Conservation (phyloP, 2,888 invertebrate genomes). For the Stomorhina lunata region DNA sequence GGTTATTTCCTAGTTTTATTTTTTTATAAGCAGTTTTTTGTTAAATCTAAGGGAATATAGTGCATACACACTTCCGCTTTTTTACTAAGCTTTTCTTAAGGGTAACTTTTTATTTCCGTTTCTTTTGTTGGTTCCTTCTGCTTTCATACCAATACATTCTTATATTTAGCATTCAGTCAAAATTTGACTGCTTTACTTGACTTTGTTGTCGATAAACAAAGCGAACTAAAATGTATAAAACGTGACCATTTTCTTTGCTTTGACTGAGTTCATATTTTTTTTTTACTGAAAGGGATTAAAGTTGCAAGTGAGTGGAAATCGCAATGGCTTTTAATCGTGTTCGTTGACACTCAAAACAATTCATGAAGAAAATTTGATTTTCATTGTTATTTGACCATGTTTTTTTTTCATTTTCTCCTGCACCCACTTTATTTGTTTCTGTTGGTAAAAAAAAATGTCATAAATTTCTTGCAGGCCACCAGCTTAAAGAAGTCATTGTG, state of each 20-base stretch:
- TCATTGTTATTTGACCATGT: conserved; percentile 66
- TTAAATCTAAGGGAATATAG: too few relatives aligned
- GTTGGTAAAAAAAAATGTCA: conserved; percentile 19
- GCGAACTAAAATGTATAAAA: not conserved
- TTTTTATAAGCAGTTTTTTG: not conserved
- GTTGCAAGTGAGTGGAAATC: not conserved
- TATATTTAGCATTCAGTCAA: conserved; percentile 24
- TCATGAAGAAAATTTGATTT: conserved; percentile 70
- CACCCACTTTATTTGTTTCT: conserved; percentile 16
- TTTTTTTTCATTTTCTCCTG: conserved; percentile 49
- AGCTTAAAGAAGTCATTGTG: not conserved
- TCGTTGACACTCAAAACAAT: conserved; percentile 51
- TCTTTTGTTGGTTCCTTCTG: not conserved
- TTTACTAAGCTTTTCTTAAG: not conserved
- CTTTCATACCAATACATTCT: not conserved
- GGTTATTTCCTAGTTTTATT: conserved; percentile 14
- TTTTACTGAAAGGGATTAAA: not conserved
- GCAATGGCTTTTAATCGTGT: conserved; percentile 53
- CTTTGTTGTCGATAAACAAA: conserved; percentile 1
- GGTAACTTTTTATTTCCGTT: not conserved
- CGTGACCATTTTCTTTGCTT: conserved; percentile 49
- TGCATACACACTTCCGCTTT: conserved; percentile 4
- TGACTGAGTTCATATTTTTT: not conserved
- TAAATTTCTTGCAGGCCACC: conserved; percentile 49
- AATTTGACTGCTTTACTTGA: not conserved